Base-by-base conservation (phyloP, 1,140 invertebrate genomes). In the Leguminivora glycinivorella region DNA sequence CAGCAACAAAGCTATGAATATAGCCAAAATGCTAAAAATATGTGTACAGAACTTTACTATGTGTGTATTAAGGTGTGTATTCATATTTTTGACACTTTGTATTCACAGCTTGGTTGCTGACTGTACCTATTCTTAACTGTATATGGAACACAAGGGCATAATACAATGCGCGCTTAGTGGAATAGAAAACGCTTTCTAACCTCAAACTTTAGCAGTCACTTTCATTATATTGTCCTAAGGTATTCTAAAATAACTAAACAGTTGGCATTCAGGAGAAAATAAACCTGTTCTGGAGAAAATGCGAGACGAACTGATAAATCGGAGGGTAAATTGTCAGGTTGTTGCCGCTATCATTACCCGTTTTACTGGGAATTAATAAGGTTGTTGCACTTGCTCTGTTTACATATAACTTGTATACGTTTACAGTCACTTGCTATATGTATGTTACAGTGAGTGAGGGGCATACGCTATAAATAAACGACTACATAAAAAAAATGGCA, bases 271-370 rank as follows among this genome's bases (percentile, higher is more conserved):
- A 71, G 6, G 19, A 47, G 43, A 52, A 52, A 52, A 19, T 22
- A 52, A 52, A 52, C 47, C 47, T 0, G 47, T 52, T 52, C 7
- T 52, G n/a, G 47, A 52, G 47, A 52, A 52, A 52, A 52, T 52
- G 47, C 19, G 9, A 52, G 47, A 22, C 1, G 47, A 52, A 52
- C 47, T 52, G 47, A 52, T 52, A 52, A 52, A 52, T 52, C 47
- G 19, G 10, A 22, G 47, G 5, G 47, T 52, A 52, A 52, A 52
- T 52, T 52, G 47, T 52, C 47, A 40, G 22, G 26, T 29, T 67
- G 38, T 17, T 38, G 31, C 24, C 56, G 52, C 58, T 31, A 66
- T 66, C 63, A 70, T 70, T 34, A 38, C 29, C 40, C 29, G 7
- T 22, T 22, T 9, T 19, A 17, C 43, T 47, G 17, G 43, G 34